Base-by-base conservation (phyloP, 2,797 vertebrate genomes). In the Chaenodraco wilsoni region DNA sequence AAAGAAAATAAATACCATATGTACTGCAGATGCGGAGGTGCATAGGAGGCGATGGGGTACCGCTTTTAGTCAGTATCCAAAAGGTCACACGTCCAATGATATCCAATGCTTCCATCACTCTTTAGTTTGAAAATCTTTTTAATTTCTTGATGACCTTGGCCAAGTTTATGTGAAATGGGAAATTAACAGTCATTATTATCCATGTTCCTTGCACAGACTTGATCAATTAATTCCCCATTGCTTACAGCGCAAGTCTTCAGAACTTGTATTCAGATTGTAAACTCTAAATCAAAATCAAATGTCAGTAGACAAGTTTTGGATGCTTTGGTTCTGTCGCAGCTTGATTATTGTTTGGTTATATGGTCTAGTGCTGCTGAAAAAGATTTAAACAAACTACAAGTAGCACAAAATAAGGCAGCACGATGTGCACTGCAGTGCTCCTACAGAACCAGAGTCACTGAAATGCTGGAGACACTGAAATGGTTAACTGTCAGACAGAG, bases 1-100 rank as follows among this genome's bases (percentile, higher is more conserved):
- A 44, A 64, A 76, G 4, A 27, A 27, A 27, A 5, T 27, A 74
- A 1, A 72, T 40, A 70, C 9, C 3, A 19, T 60, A 49, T 40
- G 50, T 40, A 41, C 37, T 63, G 71, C 69, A 75, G 76, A 57
- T 78, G 65, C 62, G 19, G 62, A 79, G 76, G 64, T 10, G 67
- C 69, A 60, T 1, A 50, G 44, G 49, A 64, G 9, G 23, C 3
- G 0, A 6, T 6, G 48, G 4, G 2, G 46, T 58, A 0, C 27
- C 4, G 44, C 61, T 80, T 55, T 64, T 52, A 63, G 23, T 58
- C 63, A 16, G 49, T 45, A 37, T 55, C 58, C 61, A 65, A 48
- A 81, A 48, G 37, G 62, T 81, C 49, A 66, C 17, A 15, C 10
- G 0, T 21, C 69, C 45, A 76, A 3, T 62, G 50, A 56, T 37